These are phyloP conservation scores for Cnemophilus loriae DNA, from an alignment of 2,113 vertebrate genomes.

Conservation along the genomic window DNA sequence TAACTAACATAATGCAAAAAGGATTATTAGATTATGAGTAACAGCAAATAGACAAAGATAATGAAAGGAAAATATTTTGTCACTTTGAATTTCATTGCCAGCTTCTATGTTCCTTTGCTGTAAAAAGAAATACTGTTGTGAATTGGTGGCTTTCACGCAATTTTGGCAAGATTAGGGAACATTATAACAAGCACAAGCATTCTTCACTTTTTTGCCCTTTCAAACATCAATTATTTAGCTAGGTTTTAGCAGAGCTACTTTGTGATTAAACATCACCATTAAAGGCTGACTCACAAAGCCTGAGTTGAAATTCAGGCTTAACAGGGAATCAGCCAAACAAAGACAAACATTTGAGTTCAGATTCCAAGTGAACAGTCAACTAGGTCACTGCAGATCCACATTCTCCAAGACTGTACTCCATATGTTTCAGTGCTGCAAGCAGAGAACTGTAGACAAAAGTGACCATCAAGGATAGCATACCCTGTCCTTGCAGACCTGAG, in stretches of 20 bases:
- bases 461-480: not conserved
- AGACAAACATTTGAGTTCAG: not conserved
- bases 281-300: slow-evolving; percentile 5
- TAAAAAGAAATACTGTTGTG: not conserved
- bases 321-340: not conserved
- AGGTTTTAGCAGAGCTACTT: slow-evolving; percentile 65
- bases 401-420: not conserved
- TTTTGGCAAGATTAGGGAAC: not conserved
- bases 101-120: not conserved
- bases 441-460: not conserved
- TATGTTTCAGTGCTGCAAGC: not conserved
- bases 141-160: not conserved
- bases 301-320: not conserved
- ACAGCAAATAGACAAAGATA: not conserved
- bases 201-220: slow-evolving; percentile 67
- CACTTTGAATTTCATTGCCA: not conserved
- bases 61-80: not conserved
- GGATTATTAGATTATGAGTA: not conserved
- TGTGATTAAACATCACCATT: slow-evolving; percentile 67
- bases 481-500: not conserved
- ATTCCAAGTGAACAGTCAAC: not conserved
- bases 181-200: slow-evolving; percentile 38
- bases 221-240: slow-evolving; percentile 62
- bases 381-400: not conserved
- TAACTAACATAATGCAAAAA: not conserved